Percentiles rank a stretch among this genome's conserved stretches.
phyloP scores from a whole-genome alignment of 2,888 invertebrate species.

The Melanchra persicariae region DNA sequence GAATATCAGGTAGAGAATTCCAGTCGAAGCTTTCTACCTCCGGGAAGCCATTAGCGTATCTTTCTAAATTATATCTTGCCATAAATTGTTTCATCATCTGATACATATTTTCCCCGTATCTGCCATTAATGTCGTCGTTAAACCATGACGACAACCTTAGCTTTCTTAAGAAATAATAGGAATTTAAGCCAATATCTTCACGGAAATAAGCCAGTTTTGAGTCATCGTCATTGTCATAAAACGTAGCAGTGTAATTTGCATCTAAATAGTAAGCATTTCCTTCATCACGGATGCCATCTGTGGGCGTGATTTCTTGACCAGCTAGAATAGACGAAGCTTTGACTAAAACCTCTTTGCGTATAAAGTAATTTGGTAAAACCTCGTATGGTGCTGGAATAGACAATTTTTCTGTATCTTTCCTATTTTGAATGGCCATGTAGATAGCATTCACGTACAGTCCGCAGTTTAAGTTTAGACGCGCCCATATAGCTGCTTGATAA shows the following conservation, averaged over 20 bases:
- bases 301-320: slow-evolving; percentile 74
- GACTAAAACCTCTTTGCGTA: slow-evolving; percentile 91
- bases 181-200: slow-evolving; percentile 93
- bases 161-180: slow-evolving; percentile 91
- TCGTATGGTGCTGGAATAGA: slow-evolving; percentile 93
- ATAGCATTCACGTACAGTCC: slow-evolving; percentile 92
- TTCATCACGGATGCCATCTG: slow-evolving; percentile 77
- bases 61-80: slow-evolving; percentile 93
- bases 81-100: slow-evolving; percentile 92
- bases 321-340: slow-evolving; percentile 80
- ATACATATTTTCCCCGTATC: slow-evolving; percentile 92
- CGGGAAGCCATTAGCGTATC: slow-evolving; percentile 92
- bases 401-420: slow-evolving; percentile 90
- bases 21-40: slow-evolving; percentile 90
- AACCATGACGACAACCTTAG: slow-evolving; percentile 91
- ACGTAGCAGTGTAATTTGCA: slow-evolving; percentile 83
- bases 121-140: slow-evolving; percentile 84
- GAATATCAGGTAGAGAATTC: slow-evolving; percentile 84
- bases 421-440: slow-evolving; percentile 90
- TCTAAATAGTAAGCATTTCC: slow-evolving; percentile 83
- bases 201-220: slow-evolving; percentile 92
- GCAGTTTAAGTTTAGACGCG: slow-evolving; percentile 91
- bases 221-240: slow-evolving; percentile 87
- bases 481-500: slow-evolving; percentile 90
- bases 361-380: slow-evolving; percentile 92